These are phyloP conservation scores for Nannobrachium achirus DNA, from an alignment of 2,113 vertebrate genomes.

Conservation along the genomic window DNA sequence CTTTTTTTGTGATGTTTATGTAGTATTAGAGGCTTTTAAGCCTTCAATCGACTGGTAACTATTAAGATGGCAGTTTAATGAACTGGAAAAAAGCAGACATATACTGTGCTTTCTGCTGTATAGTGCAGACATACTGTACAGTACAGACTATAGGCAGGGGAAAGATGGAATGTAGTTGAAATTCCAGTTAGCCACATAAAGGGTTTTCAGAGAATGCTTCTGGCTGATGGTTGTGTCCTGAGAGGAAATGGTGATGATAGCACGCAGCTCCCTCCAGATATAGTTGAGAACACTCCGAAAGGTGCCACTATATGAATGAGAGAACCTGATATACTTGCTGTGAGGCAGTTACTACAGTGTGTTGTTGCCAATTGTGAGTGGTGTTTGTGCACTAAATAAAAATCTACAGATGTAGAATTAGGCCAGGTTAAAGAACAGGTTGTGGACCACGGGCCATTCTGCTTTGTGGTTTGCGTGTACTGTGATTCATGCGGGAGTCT, in stretches of 20 bases:
- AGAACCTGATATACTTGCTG: background rate
- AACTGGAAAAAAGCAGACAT: too few species aligned
- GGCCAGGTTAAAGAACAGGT: background rate
- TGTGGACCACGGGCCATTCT: background rate
- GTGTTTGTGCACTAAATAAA: background rate
- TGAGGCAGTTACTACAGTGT: background rate
- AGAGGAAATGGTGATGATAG: conserved; percentile 1
- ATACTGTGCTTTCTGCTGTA: background rate
- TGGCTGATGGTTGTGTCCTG: conserved; percentile 19
- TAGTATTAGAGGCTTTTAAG: background rate
- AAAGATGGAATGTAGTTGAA: background rate
- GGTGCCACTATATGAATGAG: background rate
- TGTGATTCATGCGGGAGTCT: too few species aligned
- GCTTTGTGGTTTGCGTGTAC: background rate
- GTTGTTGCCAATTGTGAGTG: background rate
- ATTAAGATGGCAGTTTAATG: too few species aligned
- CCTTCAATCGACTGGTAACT: background rate
- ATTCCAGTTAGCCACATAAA: background rate
- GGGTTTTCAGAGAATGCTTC: background rate
- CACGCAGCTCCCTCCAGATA: background rate
- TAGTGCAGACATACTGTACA: background rate
- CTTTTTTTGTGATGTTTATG: conserved; percentile 5
- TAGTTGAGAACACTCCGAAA: background rate
- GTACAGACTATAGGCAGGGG: background rate
- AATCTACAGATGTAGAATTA: background rate